Evolutionary conservation across 2,797 vertebrate species (phyloP).

Genomic region (Alcedo quadribrachys): DNA sequence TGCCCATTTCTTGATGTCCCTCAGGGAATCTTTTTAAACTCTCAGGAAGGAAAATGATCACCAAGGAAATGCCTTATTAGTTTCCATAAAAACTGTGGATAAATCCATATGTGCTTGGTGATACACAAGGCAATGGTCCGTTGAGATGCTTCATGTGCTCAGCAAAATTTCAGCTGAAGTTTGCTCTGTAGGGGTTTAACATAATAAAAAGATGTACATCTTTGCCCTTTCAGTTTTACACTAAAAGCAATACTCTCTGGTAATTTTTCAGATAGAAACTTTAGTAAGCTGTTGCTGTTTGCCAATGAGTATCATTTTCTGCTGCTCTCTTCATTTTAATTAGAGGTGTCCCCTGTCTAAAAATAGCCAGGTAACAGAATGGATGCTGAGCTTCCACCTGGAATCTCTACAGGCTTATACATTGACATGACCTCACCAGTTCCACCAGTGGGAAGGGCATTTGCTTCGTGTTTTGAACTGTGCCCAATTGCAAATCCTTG

Average conservation of each 20-base stretch:
- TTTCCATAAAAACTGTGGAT: neutral
- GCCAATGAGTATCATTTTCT: neutral
- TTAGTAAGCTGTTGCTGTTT: neutral
- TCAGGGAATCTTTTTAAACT: neutral
- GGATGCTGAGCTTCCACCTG: neutral
- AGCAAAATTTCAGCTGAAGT: neutral
- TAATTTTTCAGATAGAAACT: neutral
- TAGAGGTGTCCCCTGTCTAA: neutral
- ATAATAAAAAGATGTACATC: neutral
- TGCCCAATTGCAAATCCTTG: neutral
- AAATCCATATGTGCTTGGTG: neutral
- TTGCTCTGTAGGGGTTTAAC: neutral
- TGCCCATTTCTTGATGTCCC: constrained; percentile 18
- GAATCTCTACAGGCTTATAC: neutral
- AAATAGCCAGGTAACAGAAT: neutral
- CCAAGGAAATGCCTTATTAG: neutral
- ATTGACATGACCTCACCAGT: neutral
- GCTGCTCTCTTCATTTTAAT: constrained; percentile 7
- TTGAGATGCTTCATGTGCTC: neutral
- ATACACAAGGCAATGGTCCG: neutral
- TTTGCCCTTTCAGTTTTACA: neutral
- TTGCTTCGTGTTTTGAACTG: neutral
- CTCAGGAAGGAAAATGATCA: neutral
- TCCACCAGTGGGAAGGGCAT: neutral
- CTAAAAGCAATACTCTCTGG: neutral